Evolutionary conservation across 30 jellyfish, hydroid and myxozoan species (phyloP).

Genomic region (Turritopsis rubra): DNA sequence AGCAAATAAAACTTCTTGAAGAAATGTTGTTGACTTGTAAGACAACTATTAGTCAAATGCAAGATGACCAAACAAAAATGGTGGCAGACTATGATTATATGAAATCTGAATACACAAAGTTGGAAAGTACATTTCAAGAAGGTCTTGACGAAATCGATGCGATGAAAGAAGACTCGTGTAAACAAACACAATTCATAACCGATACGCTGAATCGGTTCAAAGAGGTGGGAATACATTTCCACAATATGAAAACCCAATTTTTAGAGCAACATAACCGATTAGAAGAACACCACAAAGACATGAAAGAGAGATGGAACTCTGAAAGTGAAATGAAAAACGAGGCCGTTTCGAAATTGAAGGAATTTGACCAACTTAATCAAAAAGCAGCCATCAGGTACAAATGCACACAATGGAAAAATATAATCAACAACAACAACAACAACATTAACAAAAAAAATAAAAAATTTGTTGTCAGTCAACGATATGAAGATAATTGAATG

Average conservation of each 20-base stretch:
- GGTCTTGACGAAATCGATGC: background rate
- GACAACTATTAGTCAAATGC: background rate
- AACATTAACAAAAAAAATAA: background rate
- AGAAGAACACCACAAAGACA: background rate
- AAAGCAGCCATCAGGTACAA: background rate
- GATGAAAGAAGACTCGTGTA: conserved; percentile 7
- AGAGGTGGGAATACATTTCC: conserved; percentile 17
- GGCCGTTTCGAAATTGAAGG: background rate
- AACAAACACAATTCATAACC: background rate
- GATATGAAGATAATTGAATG: background rate
- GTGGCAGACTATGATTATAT: background rate
- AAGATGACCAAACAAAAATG: background rate
- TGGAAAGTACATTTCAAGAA: conserved; percentile 7
- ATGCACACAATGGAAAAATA: background rate
- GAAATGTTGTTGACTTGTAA: background rate
- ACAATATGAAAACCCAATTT: conserved; percentile 18
- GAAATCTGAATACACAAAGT: conserved; percentile 12
- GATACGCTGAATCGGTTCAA: conserved; percentile 4
- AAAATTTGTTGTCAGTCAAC: background rate
- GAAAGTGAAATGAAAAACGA: conserved; percentile 6
- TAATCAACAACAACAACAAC: background rate
- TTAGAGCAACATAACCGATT: conserved; percentile 6
- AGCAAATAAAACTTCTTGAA: conserved; percentile 11
- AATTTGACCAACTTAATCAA: background rate
- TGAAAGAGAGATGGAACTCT: background rate